Evolutionary conservation across 2,113 vertebrate species (phyloP).

Genomic region (Pluvianellus socialis): DNA sequence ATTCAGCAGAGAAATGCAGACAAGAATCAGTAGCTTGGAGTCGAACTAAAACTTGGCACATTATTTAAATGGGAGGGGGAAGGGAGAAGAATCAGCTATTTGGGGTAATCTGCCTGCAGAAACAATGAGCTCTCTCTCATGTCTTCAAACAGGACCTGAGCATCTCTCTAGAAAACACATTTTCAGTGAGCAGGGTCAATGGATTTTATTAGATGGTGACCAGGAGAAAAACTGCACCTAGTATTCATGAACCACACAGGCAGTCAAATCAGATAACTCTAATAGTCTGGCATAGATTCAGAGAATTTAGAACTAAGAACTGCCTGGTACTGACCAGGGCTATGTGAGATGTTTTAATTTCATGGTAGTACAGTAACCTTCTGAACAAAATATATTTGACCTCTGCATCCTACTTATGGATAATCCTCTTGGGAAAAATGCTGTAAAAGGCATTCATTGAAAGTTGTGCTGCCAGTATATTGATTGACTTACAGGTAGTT

Average conservation of each 20-base stretch:
- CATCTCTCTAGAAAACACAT: not conserved
- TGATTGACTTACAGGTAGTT: not conserved
- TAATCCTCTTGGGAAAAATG: not conserved
- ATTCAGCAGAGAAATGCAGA: slow-evolving; percentile 20
- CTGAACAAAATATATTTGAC: not conserved
- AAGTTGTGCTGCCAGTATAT: not conserved
- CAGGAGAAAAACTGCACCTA: not conserved
- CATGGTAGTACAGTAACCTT: not conserved
- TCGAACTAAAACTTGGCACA: slow-evolving; percentile 9
- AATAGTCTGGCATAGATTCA: not conserved
- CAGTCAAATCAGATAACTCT: not conserved
- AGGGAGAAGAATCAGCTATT: not conserved
- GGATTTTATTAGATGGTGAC: not conserved
- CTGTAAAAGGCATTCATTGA: not conserved
- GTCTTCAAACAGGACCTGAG: not conserved
- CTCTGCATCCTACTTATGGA: not conserved
- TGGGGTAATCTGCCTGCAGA: not conserved
- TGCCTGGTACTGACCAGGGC: not conserved
- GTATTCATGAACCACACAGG: not conserved
- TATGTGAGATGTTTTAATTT: not conserved
- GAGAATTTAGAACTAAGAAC: not conserved
- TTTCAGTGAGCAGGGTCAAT: not conserved
- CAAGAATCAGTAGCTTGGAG: slow-evolving; percentile 2
- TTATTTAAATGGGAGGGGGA: not conserved
- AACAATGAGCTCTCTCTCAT: not conserved